phyloP scores from a whole-genome alignment of 2,113 vertebrate genomes.

The Chaetops frenatus region DNA sequence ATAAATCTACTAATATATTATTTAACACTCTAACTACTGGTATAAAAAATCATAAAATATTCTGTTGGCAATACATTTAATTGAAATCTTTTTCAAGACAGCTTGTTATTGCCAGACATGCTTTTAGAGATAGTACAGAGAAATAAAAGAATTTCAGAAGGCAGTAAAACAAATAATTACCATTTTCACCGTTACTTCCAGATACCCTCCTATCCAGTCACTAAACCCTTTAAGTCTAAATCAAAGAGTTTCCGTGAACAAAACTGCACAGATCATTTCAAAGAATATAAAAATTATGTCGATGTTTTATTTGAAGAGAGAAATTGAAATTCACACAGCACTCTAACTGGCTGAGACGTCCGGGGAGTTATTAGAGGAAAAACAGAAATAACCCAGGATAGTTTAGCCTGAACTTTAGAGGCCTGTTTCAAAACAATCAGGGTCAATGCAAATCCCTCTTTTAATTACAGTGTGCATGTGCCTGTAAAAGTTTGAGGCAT shows the following conservation, averaged over 20 bases:
- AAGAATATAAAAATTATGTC: background rate
- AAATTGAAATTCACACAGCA: constrained; percentile 11
- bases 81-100: constrained; percentile 35
- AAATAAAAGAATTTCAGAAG: constrained; percentile 41
- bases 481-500: background rate
- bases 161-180: constrained; percentile 36
- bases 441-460: background rate
- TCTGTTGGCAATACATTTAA: constrained; percentile 45
- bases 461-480: background rate
- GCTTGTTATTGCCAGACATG: constrained; percentile 38
- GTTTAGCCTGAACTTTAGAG: background rate
- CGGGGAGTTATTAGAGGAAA: background rate
- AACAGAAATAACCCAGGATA: background rate
- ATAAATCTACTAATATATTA: constrained; percentile 60
- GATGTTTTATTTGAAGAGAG: constrained; percentile 17
- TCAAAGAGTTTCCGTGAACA: constrained; percentile 4
- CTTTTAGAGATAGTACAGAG: constrained; percentile 45
- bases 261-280: constrained; percentile 12
- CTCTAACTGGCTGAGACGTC: background rate
- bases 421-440: background rate
- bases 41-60: constrained; percentile 46
- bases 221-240: constrained; percentile 32
- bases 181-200: constrained; percentile 3
- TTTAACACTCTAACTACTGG: constrained; percentile 43
- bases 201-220: background rate